Percentiles rank a stretch among this genome's conserved stretches.
Conservation (phyloP, 2,113 vertebrate species). For the Helogale parvula region DNA sequence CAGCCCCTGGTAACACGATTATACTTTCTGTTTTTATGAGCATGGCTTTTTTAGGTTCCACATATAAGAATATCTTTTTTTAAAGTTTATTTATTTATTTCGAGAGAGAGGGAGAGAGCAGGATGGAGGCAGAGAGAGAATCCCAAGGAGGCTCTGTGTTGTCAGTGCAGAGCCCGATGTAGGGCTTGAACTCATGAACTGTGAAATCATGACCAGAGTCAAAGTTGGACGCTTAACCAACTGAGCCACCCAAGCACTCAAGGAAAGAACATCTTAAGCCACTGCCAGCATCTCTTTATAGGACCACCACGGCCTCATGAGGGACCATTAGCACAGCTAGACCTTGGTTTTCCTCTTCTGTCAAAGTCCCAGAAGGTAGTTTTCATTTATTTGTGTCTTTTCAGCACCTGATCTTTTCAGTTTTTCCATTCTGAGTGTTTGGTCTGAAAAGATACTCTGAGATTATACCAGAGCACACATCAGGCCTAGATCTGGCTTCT, state of each 20-base stretch:
- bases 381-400: not conserved
- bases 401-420: not conserved
- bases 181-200: not conserved
- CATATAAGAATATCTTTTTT: not conserved
- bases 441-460: conserved; percentile 6
- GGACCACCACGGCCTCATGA: not conserved
- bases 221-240: not conserved
- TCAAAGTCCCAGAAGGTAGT: not conserved
- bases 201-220: not conserved
- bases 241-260: not conserved
- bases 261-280: not conserved
- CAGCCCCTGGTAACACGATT: not conserved
- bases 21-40: not conserved
- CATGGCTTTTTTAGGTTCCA: not conserved
- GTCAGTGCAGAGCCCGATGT: not conserved
- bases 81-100: not conserved
- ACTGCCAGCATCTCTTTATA: not conserved
- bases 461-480: not conserved
- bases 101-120: not conserved
- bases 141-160: not conserved
- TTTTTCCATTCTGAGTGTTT: not conserved
- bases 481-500: not conserved
- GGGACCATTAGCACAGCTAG: too few relatives aligned
- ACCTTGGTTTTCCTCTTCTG: not conserved
- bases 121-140: not conserved